Evolutionary conservation across 2,113 vertebrate species (phyloP), one percentile per base, ranked within the genome.

Genomic region (Neogobius melanostomus): DNA sequence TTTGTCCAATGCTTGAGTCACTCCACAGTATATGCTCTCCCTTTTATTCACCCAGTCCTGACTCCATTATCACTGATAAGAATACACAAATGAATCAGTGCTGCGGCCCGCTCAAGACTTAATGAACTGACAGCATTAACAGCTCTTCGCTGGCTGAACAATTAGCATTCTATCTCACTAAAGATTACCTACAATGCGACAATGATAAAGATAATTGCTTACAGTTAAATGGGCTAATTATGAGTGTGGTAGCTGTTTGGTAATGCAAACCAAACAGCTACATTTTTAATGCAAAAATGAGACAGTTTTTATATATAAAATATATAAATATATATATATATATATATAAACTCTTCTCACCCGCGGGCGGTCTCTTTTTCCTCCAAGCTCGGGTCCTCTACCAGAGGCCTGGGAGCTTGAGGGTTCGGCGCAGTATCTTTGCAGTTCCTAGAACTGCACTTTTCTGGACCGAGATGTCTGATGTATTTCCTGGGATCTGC

Each of bases 161-260:
- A 76, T 87, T 75, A 74, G 63, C 60, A 74, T 76, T 73, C 61
- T 81, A 57, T 70, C 66, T 61, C 49, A 44, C 49, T 69, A 80
- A 66, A 66, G 47, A 80, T 44, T 60, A 50, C 66, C 61, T 47
- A 17, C 43, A 60, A 69, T 75, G 68, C 59, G 57, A 80, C 74
- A 81, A 73, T 76, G 72, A 81, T 74, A 47, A 60, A 54, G 52
- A 60, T 85, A 78, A 88, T 80, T 87, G 64, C 77, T 60, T 71
- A 21, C 61, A 74, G 75, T 88, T 82, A 81, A 87, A 86, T 72
- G 66, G 14, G 48, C 0, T 53, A 71, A 74, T 84, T 83, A 70
- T 53, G 68, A 72, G 63, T 11, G 43, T 21, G 2, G 21, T 21
- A 21, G 21, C 21, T 21, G 21, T n/a, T n/a, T n/a, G n/a, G n/a